Evolutionary conservation across 1,140 invertebrate genomes (phyloP).

Genomic region (Paramacrobiotus metropolitanus): DNA sequence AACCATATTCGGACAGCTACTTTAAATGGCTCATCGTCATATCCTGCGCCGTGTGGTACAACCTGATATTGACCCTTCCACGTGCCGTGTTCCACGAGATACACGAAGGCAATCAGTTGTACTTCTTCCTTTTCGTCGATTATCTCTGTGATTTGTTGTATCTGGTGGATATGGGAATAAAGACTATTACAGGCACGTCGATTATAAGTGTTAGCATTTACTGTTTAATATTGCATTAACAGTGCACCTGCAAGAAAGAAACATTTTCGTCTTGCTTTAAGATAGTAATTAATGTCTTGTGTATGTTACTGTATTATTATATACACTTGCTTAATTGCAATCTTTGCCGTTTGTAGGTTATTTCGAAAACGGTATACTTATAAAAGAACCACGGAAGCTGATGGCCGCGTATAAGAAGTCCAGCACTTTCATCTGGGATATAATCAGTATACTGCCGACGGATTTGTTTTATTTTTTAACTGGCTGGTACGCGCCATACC

Average conservation of each 20-base stretch:
- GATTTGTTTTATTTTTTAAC: slow-evolving; percentile 17
- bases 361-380: slow-evolving; percentile 23
- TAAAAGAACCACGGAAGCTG: slow-evolving; percentile 20
- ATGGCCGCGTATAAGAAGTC: slow-evolving; percentile 19
- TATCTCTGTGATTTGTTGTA: slow-evolving; percentile 24
- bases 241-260: neutral
- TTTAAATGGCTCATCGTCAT: slow-evolving; percentile 24
- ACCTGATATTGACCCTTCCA: slow-evolving; percentile 23
- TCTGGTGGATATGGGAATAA: slow-evolving; percentile 21
- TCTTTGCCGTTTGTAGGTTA: slow-evolving; percentile 8
- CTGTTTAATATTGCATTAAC: no score
- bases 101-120: slow-evolving; percentile 16
- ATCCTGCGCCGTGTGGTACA: slow-evolving; percentile 24
- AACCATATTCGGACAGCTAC: slow-evolving; percentile 21
- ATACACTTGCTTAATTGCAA: neutral
- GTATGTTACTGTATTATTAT: no score
- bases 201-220: neutral
- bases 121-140: slow-evolving; percentile 21
- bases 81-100: slow-evolving; percentile 23
- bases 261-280: neutral
- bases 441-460: slow-evolving; percentile 22
- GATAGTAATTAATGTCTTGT: neutral
- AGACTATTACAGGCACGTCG: slow-evolving; percentile 20
- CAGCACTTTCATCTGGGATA: slow-evolving; percentile 18
- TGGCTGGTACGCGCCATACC: neutral